Evolutionary conservation across 1,140 invertebrate genomes (phyloP), one percentile per base, ranked within the genome.

Genomic region (Tetragnatha versicolor): DNA sequence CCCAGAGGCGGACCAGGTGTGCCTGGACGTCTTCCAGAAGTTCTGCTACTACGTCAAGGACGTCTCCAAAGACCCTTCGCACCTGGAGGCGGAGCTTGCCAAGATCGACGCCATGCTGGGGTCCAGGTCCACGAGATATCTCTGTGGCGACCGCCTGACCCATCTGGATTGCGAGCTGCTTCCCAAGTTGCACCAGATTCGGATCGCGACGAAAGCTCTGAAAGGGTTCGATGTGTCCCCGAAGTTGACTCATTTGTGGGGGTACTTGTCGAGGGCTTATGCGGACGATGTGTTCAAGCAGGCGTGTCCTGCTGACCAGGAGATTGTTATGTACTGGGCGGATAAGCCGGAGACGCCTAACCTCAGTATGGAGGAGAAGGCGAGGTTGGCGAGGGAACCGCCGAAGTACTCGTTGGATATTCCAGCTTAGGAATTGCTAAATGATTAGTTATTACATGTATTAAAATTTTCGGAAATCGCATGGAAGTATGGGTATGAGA

Each of bases 251-350:
- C 85, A 86, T 33, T 75, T 91, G 12, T 91, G 90, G 90, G 83
- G 84, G n/a, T 91, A 91, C 83, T 85, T 91, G 37, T 83, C 87
- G 31, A 86, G 86, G 14, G 89, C 90, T 2, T 91, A 91, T 84
- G 82, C 84, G 9, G 85, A 87, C 29, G 87, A 88, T 17, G 85
- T 87, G 0, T 91, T 91, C 85, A 85, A 86, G 39, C 86, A 89
- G 80, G 88, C 89, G 7, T 91, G 89, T 83, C 90, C 90, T 4
- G 88, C 89, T 29, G 90, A 91, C 82, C 89, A 91, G 82, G 89
- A 90, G 82, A 90, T 90, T 51, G 85, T 89, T 17, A 84, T 89
- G 33, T 88, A 89, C 80, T 90, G 89, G 89, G 85, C 87, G 31
- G 87, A 87, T 45, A 88, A 88, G 81, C 85, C 86, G 5, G 88